Conservation (phyloP, 1,140 invertebrate genomes). For the Pseudomyrmex cubaensis region DNA sequence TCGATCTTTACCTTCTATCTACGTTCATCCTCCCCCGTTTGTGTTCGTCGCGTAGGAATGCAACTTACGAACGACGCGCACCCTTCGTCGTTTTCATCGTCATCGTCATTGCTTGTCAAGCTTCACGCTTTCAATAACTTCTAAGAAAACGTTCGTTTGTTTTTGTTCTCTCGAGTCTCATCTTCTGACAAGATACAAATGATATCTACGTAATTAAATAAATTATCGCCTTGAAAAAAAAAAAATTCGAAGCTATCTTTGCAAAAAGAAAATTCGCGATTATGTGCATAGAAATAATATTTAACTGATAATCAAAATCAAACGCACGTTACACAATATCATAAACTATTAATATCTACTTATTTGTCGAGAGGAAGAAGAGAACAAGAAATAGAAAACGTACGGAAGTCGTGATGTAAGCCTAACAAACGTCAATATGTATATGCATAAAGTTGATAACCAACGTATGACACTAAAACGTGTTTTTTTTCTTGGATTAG, state of each 20-base stretch:
- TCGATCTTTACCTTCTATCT: conserved; percentile 74
- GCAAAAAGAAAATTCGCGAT: neutral
- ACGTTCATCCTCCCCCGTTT: conserved; percentile 61
- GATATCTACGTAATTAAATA: neutral
- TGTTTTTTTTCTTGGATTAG: conserved; percentile 51
- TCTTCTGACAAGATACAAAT: conserved; percentile 30
- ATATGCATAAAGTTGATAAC: conserved; percentile 48
- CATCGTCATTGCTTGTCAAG: conserved; percentile 31
- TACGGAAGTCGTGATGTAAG: neutral
- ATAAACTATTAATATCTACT: neutral
- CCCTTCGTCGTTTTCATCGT: conserved; percentile 14
- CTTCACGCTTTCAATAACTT: conserved; percentile 27
- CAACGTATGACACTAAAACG: conserved; percentile 60
- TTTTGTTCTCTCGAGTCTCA: conserved; percentile 23
- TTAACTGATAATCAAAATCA: neutral
- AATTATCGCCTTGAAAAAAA: neutral
- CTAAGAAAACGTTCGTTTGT: neutral
- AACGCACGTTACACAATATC: neutral
- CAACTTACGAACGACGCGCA: conserved; percentile 3
- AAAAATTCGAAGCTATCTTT: neutral
- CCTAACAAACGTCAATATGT: neutral
- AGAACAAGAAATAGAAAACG: neutral
- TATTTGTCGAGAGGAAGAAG: neutral
- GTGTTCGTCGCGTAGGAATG: conserved; percentile 61
- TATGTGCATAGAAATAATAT: neutral